Evolutionary conservation across 2,113 vertebrate species (phyloP), one percentile per base, ranked within the genome.

Genomic region (Pachyramphus minor): DNA sequence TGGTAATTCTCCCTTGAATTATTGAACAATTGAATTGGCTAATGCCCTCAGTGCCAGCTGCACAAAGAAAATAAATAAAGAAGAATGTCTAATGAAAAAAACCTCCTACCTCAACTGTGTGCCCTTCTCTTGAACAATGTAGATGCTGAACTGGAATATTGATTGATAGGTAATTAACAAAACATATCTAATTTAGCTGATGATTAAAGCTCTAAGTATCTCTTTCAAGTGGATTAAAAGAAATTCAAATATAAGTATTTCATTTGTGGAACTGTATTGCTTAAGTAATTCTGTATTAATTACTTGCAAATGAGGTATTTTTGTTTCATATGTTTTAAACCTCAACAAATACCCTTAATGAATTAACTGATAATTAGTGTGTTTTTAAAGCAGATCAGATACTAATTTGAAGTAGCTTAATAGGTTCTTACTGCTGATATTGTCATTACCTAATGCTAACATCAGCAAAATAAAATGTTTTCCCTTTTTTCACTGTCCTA

Each of bases 121-220:
- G 63, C 41, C 69, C 44, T 93, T 96, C 93, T 96, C 91, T 82
- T 23, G 4, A 96, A 86, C 47, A 96, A 82, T 33, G 30, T 86
- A 81, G 64, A 89, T 84, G 66, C 52, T 97, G 78, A 97, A 95
- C 88, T 79, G 72, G 80, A 93, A 83, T 97, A 97, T 91, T 96
- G 97, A 97, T 96, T 96, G 96, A 98, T 97, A 95, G 90, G 74
- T 97, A 98, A 97, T 98, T 98, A 98, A 97, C 95, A 98, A 97
- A 97, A 98, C 91, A 93, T 91, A 97, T 97, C 96, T 97, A 97
- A 98, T 98, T 97, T 98, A 96, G 97, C 83, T 97, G 79, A 95
- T 97, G 94, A 98, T 98, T 97, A 96, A 97, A 98, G 97, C 97
- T 95, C 93, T 95, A 98, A 98, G 97, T 93, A 90, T 98, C 84